These are phyloP conservation scores for Drosophila gaucha DNA, from an alignment of 2,888 invertebrate genomes.

Conservation along the genomic window DNA sequence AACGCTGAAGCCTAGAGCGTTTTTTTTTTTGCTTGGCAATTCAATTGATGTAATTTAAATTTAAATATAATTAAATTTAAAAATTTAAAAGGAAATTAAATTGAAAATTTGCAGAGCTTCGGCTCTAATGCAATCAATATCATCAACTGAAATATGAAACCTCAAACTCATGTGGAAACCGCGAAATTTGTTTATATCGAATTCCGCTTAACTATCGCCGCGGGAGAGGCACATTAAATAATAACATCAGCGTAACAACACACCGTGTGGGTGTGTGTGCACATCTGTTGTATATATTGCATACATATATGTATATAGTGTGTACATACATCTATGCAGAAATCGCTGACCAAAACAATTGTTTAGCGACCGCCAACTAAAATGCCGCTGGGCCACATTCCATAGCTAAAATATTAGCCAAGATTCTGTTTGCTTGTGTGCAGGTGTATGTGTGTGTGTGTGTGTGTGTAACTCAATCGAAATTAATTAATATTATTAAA, in stretches of 20 bases:
- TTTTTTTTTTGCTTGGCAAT: conserved; percentile 8
- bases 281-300: conserved; percentile 14
- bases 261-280: not conserved
- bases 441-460: conserved; percentile 7
- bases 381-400: conserved; percentile 57
- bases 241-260: conserved; percentile 35
- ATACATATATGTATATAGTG: not conserved
- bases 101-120: conserved; percentile 2
- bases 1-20: not conserved
- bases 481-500: conserved; percentile 77
- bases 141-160: conserved; percentile 37
- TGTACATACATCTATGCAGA: conserved; percentile 21
- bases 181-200: conserved; percentile 56
- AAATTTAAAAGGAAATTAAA: conserved; percentile 22
- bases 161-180: conserved; percentile 34
- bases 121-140: conserved; percentile 37
- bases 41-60: conserved; percentile 25
- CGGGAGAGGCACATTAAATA: conserved; percentile 42
- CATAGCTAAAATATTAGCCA: conserved; percentile 55
- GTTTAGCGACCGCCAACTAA: conserved; percentile 55
- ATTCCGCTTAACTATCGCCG: conserved; percentile 69
- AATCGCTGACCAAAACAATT: conserved; percentile 56
- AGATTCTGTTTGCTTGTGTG: conserved; percentile 28
- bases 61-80: conserved; percentile 25
- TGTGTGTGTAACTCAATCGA: conserved; percentile 42